Base-by-base conservation (phyloP, 2,888 invertebrate genomes). In the Embidobia sp. region DNA sequence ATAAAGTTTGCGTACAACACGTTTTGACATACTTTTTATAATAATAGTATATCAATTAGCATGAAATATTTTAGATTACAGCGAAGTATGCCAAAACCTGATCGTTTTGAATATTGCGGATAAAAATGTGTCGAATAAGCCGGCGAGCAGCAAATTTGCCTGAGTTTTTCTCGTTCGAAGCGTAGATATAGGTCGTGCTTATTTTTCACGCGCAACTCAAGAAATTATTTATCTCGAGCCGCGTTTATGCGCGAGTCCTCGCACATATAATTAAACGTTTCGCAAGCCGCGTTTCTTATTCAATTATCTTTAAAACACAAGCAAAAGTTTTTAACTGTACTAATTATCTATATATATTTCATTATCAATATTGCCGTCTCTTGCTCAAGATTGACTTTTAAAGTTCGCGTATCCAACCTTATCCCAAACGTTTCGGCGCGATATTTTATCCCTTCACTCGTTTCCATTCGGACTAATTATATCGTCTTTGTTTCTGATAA, bases 211-310 rank as follows among this genome's bases (percentile, higher is more conserved):
- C 19, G 19, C 19, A 19, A 42, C 5, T n/a, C 18, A 42, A 42
- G 18, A 19, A 42, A 42, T 29, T 16, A 48, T 48, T 48, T 29
- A 29, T 48, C 29, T 29, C 15, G 4, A 10, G 22, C n/a, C 29
- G 15, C 15, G 48, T 6, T 8, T 18, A n/a, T 18, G 1, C 19
- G 18, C 2, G 1, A 42, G 16, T 42, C 16, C 19, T 42, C 7
- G 19, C 35, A 37, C 40, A n/a, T 19, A 40, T 19, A 42, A 48
- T 29, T 15, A 48, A 29, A 13, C 13, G 15, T 46, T 46, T 46
- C 46, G 46, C 27, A 46, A 46, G 7, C 7, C 5, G n/a, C 27
- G 29, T 8, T 8, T 48, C n/a, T 29, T 8, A 11, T 29, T 48
- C n/a, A 1, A 29, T 16, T 29, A 48, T 48, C 15, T 48, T 48